Base-by-base conservation (phyloP, 2,797 vertebrate genomes). In the Fistularia tabacaria region DNA sequence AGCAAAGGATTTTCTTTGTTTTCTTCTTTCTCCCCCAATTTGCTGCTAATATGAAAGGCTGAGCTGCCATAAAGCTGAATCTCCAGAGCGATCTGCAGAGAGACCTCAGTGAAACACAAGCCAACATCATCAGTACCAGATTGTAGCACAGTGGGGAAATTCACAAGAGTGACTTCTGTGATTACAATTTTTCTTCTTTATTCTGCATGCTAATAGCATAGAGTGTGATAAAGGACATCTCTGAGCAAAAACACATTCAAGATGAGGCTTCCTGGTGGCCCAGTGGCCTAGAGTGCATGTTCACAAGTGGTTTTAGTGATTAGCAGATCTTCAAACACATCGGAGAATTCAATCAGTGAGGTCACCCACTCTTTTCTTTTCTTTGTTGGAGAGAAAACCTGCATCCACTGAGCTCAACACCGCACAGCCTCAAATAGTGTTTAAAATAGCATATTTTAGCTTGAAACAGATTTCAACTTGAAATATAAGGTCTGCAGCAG, bases 271-370 rank as follows among this genome's bases (percentile, higher is more conserved):
- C 68, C 57, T 53, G 57, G 60, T 62, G 66, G 51, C 57, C 62
- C 41, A 7, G 46, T 55, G 55, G 58, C 71, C 56, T 14, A 51
- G 53, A 46, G 51, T 44, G 55, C 55, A 41, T 13, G 42, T 15
- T 38, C 47, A 39, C 14, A 55, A 57, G 55, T 69, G 38, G 71
- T 79, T 71, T 62, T n/a, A 51, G 50, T 69, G 59, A 82, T 79
- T 78, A 77, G 43, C 58, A 55, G 46, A 54, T 55, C 58, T 56
- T 68, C 44, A 61, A 56, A 50, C 45, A 38, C 47, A 73, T 50
- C 47, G 58, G n/a, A n/a, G n/a, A 55, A 68, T 64, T 44, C 53
- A 76, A 80, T 82, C 57, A 80, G 60, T 39, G 51, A 62, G 61
- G 59, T 77, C 60, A 57, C 58, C 61, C 46, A 51, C 66, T 68